Percentiles rank a stretch among this genome's conserved stretches.
These are phyloP conservation scores for Hipparchia sbordonii DNA, from an alignment of 2,888 invertebrate species.

Conservation along the genomic window DNA sequence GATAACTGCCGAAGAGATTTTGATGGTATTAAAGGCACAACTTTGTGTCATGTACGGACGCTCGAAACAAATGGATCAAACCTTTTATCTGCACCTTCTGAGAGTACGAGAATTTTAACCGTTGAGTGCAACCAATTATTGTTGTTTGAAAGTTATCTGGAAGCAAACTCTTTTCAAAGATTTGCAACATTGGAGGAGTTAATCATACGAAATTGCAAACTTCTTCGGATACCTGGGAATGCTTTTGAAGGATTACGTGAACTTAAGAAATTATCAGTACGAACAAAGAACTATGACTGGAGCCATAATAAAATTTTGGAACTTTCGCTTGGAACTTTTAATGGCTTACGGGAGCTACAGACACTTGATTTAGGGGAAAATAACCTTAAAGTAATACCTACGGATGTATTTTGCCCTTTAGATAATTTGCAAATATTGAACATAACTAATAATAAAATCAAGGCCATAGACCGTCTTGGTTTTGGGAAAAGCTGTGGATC, in stretches of 20 bases:
- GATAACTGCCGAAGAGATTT: slow-evolving; percentile 67
- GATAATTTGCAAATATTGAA: slow-evolving; percentile 91
- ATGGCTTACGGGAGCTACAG: slow-evolving; percentile 90
- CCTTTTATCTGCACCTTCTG: slow-evolving; percentile 83
- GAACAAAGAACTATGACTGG: slow-evolving; percentile 92
- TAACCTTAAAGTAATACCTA: slow-evolving; percentile 90
- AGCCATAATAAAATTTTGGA: slow-evolving; percentile 88
- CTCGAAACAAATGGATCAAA: slow-evolving; percentile 87
- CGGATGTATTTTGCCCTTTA: slow-evolving; percentile 90
- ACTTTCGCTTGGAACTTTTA: slow-evolving; percentile 87
- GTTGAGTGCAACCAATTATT: slow-evolving; percentile 90
- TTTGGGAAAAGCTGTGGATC: slow-evolving; percentile 85
- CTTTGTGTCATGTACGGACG: slow-evolving; percentile 87
- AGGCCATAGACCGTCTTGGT: slow-evolving; percentile 89
- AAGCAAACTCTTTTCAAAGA: slow-evolving; percentile 88
- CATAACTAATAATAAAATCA: slow-evolving; percentile 91
- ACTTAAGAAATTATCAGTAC: slow-evolving; percentile 90
- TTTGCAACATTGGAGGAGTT: slow-evolving; percentile 90
- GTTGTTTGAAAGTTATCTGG: slow-evolving; percentile 90
- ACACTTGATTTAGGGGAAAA: slow-evolving; percentile 90
- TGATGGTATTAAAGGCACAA: slow-evolving; percentile 77
- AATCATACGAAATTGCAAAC: slow-evolving; percentile 89
- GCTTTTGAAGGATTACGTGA: slow-evolving; percentile 92
- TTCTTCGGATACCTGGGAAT: slow-evolving; percentile 88
- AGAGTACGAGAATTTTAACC: slow-evolving; percentile 88